Base-by-base conservation (phyloP, 1,140 invertebrate genomes). In the Sminthurinus signatus region DNA sequence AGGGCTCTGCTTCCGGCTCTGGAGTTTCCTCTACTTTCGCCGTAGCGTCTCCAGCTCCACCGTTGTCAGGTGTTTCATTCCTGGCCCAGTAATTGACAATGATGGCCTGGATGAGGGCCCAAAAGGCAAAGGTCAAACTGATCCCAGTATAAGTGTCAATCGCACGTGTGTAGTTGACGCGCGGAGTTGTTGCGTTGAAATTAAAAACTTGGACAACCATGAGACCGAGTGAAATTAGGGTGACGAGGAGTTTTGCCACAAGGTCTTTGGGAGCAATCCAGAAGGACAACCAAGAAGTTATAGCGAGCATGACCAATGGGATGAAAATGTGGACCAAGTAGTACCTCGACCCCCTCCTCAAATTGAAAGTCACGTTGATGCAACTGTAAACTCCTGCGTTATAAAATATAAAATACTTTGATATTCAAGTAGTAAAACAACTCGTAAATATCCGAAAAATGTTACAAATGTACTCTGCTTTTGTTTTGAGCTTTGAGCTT, bases 71-170 rank as follows among this genome's bases (percentile, higher is more conserved):
- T 15, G 54, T 4, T 43, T 36, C 17, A 4, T 12, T 12, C 48
- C 44, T 51, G 1, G 56, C 23, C 25, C 80, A 79, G 71, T 82
- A 82, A 69, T 83, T 82, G 44, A 83, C 82, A 4, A 83, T 70
- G n/a, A 81, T 80, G 66, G 82, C 82, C 70, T 82, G 81, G 5
- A 82, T 71, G 39, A 82, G 74, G 14, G 81, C 80, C 14, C 78
- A 77, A 65, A 82, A 83, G 29, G 83, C 81, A 72, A 82, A 83
- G 12, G 79, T 81, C 43, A 81, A 74, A 70, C 81, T 82, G 10
- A 80, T 78, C 36, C 81, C 81, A 25, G 80, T 82, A 81, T 81
- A 82, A 5, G 81, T 76, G 70, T 83, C 81, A 48, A 83, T 79
- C 21, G 81, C 42, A 39, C 61, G 61, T 0, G 65, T 67, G 25